phyloP scores from a whole-genome alignment of 1,140 invertebrate genomes.

The Euwallacea similis region DNA sequence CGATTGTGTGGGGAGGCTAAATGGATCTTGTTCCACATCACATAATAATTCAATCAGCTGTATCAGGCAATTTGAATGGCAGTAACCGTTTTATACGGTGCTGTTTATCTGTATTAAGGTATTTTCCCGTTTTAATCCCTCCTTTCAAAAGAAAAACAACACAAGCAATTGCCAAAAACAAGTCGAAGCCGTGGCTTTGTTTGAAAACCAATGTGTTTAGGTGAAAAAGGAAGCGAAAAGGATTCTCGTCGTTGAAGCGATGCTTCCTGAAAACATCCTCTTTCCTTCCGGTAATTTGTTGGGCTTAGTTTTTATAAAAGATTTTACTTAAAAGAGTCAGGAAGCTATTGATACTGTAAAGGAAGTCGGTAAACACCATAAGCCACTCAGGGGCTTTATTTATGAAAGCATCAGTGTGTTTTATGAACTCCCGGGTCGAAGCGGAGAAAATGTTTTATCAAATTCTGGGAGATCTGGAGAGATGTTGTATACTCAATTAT shows the following conservation, averaged over 20 bases:
- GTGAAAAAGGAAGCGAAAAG: slow-evolving; percentile 30
- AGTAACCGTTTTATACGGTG: neutral
- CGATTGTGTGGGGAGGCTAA: slow-evolving; percentile 27
- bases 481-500: too few species aligned
- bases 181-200: slow-evolving; percentile 19
- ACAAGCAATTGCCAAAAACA: slow-evolving; percentile 12
- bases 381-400: slow-evolving; percentile 26
- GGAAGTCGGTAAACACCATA: slow-evolving; percentile 34
- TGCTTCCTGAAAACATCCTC: slow-evolving; percentile 37
- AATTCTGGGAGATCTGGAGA: neutral
- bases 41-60: slow-evolving; percentile 2
- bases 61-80: neutral
- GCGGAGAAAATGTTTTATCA: slow-evolving; percentile 12
- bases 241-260: slow-evolving; percentile 35
- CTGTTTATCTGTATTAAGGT: neutral
- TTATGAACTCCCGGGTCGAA: neutral
- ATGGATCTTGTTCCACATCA: slow-evolving; percentile 15
- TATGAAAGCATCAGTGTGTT: slow-evolving; percentile 20
- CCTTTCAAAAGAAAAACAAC: slow-evolving; percentile 3
- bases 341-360: slow-evolving; percentile 35
- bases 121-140: neutral
- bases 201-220: slow-evolving; percentile 35
- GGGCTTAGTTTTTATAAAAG: slow-evolving; percentile 36
- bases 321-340: slow-evolving; percentile 35
- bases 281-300: slow-evolving; percentile 37